These are phyloP conservation scores for Marisa cornuarietis DNA, from an alignment of 1,140 invertebrate species.

Conservation along the genomic window DNA sequence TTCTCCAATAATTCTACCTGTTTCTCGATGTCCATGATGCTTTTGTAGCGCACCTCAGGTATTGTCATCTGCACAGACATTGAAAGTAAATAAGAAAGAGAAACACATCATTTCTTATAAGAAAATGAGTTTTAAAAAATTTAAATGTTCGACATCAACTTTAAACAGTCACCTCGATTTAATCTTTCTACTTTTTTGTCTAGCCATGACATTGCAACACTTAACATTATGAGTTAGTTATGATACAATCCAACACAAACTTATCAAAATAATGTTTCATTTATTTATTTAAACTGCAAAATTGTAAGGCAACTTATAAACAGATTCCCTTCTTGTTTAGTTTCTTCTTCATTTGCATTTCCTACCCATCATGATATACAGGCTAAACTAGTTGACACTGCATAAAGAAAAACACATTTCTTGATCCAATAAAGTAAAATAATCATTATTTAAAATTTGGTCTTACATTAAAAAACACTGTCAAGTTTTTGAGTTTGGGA, in stretches of 20 bases:
- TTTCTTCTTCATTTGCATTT: background rate
- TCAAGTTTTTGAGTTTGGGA: conserved; percentile 33
- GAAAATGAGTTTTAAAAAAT: background rate
- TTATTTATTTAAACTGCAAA: too few species aligned
- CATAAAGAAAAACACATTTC: background rate
- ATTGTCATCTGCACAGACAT: conserved; percentile 31
- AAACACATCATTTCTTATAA: background rate
- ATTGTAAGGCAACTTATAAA: too few species aligned
- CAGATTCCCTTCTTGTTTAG: too few species aligned
- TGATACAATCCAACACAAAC: background rate
- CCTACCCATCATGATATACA: background rate
- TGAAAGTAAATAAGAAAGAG: too few species aligned
- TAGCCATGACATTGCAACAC: too few species aligned
- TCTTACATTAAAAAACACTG: conserved; percentile 40
- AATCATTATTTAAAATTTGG: background rate
- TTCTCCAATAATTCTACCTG: conserved; percentile 27
- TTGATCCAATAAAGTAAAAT: background rate
- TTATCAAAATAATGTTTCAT: background rate
- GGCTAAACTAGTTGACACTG: background rate
- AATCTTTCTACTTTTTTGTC: background rate
- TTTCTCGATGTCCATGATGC: conserved; percentile 41
- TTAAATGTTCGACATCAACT: background rate
- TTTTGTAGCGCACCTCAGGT: conserved; percentile 40
- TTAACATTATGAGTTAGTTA: too few species aligned
- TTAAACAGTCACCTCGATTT: background rate